Conservation (phyloP, 2,888 invertebrate genomes). For the Eupithecia dodoneata region DNA sequence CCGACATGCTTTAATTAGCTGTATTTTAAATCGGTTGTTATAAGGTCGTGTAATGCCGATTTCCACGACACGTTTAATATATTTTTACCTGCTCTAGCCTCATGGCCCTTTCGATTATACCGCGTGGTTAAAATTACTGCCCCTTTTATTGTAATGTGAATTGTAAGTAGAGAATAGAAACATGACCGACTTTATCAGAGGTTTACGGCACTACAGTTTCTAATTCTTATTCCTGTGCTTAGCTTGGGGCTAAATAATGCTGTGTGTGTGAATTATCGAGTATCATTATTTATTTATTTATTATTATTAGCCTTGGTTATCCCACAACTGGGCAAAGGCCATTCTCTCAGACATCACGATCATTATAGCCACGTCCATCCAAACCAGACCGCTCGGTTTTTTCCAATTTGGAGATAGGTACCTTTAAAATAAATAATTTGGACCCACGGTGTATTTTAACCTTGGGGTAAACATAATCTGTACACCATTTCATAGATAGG, state of each 20-base stretch:
- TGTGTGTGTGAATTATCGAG: too few species aligned
- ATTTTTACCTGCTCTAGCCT: slow-evolving; percentile 3
- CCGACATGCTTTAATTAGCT: neutral
- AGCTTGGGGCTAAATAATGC: too few species aligned
- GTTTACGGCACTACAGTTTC: neutral
- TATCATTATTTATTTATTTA: too few species aligned
- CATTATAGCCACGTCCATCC: too few species aligned
- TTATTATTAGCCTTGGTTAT: too few species aligned
- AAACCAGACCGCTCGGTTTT: too few species aligned
- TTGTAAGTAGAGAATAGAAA: neutral
- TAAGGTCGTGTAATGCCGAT: neutral
- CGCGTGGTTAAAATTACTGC: neutral
- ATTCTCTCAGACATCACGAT: too few species aligned
- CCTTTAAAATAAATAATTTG: neutral
- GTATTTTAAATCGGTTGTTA: neutral
- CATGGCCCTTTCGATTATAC: neutral
- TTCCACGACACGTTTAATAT: too few species aligned
- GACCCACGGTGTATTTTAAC: neutral
- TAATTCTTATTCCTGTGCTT: neutral
- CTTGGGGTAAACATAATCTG: neutral
- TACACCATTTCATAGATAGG: neutral
- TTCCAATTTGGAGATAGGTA: neutral
- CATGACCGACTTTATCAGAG: neutral
- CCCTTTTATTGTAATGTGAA: neutral
- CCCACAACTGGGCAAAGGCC: too few species aligned